These are phyloP conservation scores for Polypedilum vanderplanki DNA, from an alignment of 1,140 invertebrate genomes.

Conservation along the genomic window DNA sequence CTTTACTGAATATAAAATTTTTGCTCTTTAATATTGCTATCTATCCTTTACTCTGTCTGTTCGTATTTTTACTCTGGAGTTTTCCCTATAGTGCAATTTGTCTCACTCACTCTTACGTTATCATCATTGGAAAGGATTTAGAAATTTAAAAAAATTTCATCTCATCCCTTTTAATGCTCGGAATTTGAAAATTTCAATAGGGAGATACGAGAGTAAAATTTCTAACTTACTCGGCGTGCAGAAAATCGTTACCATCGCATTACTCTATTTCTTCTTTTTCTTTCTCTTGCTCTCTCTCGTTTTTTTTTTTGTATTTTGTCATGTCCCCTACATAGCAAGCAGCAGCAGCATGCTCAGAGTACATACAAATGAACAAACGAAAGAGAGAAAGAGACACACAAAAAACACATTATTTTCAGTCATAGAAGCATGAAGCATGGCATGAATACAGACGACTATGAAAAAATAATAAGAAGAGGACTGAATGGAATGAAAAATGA, in stretches of 20 bases:
- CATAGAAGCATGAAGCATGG: neutral
- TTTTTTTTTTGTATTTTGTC: no score
- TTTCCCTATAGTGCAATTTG: constrained; percentile 11
- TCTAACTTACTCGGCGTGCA: neutral
- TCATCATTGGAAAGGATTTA: neutral
- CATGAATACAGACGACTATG: constrained; percentile 24
- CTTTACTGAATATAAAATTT: no score
- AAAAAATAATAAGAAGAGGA: constrained; percentile 17
- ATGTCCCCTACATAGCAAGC: constrained; percentile 11
- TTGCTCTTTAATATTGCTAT: neutral
- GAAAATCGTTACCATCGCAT: constrained; percentile 10
- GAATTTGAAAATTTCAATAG: neutral
- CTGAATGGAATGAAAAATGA: constrained; percentile 29
- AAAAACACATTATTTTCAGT: neutral
- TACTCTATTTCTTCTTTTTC: neutral
- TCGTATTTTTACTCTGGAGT: neutral
- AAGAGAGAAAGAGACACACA: constrained; percentile 29
- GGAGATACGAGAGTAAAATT: constrained; percentile 28
- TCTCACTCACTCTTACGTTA: neutral
- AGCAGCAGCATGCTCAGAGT: neutral
- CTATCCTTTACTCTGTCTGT: neutral
- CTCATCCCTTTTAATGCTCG: no score
- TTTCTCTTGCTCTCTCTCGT: neutral
- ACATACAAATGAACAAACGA: constrained; percentile 8
- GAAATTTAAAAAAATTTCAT: no score